These are phyloP conservation scores for Ophiothrix spiculata DNA, from an alignment of 35 echinoderm and acorn worm genomes.

Conservation along the genomic window DNA sequence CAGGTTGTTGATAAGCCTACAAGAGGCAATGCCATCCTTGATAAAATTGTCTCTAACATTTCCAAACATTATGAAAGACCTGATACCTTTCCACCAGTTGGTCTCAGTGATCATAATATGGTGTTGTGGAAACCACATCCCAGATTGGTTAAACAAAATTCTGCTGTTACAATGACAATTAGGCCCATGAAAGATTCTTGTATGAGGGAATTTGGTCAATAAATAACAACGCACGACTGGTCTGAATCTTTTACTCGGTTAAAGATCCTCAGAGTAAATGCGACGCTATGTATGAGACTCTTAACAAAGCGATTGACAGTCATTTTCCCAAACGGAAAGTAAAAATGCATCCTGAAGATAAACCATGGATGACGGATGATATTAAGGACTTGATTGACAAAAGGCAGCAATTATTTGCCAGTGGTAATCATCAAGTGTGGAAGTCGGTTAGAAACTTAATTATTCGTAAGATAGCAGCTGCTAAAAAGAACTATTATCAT, in stretches of 20 bases:
- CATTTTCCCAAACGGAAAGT: neutral
- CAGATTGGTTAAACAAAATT: neutral
- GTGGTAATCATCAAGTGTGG: no score
- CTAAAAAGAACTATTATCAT: no score
- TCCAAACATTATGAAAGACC: neutral
- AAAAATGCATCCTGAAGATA: neutral
- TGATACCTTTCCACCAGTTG: constrained; percentile 29
- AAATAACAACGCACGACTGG: neutral
- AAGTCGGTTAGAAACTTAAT: neutral
- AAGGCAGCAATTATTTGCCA: neutral
- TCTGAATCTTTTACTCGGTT: neutral
- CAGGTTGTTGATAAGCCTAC: constrained; percentile 31
- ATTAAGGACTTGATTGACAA: neutral
- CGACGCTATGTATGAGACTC: no score
- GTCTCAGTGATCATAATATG: constrained; percentile 24
- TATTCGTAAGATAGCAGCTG: neutral
- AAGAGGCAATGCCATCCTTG: constrained; percentile 11
- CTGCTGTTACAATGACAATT: neutral
- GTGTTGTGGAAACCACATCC: constrained; percentile 4
- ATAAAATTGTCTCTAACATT: constrained; percentile 36
- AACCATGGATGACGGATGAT: neutral
- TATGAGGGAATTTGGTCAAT: neutral
- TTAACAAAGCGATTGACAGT: neutral
- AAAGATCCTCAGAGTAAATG: no score
- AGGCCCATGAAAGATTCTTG: constrained; percentile 11